Percentiles rank a stretch among this genome's conserved stretches.
These are phyloP conservation scores for Psittacus erithacus DNA, from an alignment of 2,113 vertebrate genomes.

Conservation along the genomic window DNA sequence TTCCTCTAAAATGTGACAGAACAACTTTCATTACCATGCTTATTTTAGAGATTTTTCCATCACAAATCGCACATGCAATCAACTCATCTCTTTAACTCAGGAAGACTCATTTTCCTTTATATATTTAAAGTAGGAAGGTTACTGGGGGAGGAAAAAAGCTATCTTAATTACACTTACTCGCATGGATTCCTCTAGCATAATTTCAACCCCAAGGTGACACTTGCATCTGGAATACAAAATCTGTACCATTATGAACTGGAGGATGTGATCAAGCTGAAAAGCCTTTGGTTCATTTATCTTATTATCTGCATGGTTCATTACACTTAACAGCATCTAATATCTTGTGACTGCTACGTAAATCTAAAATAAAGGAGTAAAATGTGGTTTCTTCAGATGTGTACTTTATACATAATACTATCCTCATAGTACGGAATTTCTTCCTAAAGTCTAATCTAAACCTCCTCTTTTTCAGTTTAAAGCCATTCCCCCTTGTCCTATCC, in stretches of 20 bases:
- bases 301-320: background rate
- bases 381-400: background rate
- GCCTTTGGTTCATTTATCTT: background rate
- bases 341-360: background rate
- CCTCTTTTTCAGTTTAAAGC: background rate
- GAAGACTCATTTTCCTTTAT: background rate
- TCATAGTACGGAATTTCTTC: background rate
- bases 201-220: background rate
- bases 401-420: background rate
- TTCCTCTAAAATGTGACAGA: background rate
- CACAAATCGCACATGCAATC: background rate
- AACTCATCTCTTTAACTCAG: background rate
- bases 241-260: background rate
- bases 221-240: background rate
- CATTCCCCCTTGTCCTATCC: background rate
- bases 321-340: background rate
- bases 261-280: background rate
- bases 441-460: background rate
- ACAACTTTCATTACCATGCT: background rate
- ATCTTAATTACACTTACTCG: too few species aligned
- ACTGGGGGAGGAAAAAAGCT: background rate
- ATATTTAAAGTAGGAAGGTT: background rate
- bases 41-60: background rate
- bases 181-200: too few species aligned
- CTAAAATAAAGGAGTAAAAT: background rate